A percentile compares a stretch with the other conserved stretches of the same genome.
Evolutionary conservation across 1,140 invertebrate species (phyloP).

Genomic region (Polyergus mexicanus): DNA sequence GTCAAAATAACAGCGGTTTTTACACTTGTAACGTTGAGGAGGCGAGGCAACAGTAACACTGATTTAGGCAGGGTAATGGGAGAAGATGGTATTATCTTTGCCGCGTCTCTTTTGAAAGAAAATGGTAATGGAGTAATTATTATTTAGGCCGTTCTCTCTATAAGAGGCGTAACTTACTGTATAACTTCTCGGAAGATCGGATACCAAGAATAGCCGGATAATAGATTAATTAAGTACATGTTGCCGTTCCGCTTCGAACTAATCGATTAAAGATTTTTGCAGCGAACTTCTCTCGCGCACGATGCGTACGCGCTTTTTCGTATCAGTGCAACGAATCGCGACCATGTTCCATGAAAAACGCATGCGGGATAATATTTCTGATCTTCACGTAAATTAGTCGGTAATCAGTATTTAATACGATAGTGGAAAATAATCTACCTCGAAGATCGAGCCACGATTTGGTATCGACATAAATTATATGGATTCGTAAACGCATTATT

Average conservation of each 20-base stretch:
- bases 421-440: conserved; percentile 48
- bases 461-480: conserved; percentile 42
- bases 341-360: conserved; percentile 27
- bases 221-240: conserved; percentile 69
- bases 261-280: conserved; percentile 71
- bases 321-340: conserved; percentile 42
- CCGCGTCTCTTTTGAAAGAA: conserved; percentile 48
- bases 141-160: conserved; percentile 56
- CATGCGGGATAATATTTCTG: conserved; percentile 33
- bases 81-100: conserved; percentile 44
- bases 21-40: conserved; percentile 36
- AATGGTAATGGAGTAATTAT: conserved; percentile 61
- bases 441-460: conserved; percentile 50
- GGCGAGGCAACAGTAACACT: conserved; percentile 39
- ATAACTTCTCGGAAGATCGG: conserved; percentile 62
- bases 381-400: conserved; percentile 50
- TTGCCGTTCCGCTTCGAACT: conserved; percentile 57
- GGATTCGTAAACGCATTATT: conserved; percentile 55
- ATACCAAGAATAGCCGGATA: conserved; percentile 44
- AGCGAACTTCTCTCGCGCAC: background rate
- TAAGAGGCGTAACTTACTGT: background rate
- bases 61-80: conserved; percentile 48
- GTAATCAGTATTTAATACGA: conserved; percentile 54
- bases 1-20: conserved; percentile 23
- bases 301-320: conserved; percentile 18